A percentile compares a stretch with the other conserved stretches of the same genome.
phyloP scores from a whole-genome alignment of 2,797 vertebrate genomes.

The Muscicapa comitata region DNA sequence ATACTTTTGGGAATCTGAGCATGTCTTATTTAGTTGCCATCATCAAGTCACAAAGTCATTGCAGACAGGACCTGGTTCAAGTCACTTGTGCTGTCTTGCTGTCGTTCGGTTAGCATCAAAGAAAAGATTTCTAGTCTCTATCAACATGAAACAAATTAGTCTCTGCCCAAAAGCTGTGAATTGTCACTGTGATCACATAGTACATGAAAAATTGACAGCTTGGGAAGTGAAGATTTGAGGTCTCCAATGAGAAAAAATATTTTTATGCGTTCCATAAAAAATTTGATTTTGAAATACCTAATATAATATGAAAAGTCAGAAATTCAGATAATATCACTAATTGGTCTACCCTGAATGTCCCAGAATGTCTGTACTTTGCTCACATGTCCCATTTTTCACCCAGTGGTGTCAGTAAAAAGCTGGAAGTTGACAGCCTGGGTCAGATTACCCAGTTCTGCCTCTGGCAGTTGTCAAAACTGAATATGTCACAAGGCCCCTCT shows the following conservation, averaged over 20 bases:
- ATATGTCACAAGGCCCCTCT: background rate
- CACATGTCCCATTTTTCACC: background rate
- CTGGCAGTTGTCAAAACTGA: constrained; percentile 19
- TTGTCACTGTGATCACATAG: background rate
- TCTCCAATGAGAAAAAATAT: background rate
- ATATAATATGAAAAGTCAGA: background rate
- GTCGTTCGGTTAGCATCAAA: background rate
- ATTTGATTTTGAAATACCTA: background rate
- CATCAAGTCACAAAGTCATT: background rate
- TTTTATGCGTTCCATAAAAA: background rate
- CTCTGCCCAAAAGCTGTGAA: background rate
- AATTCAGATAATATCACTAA: background rate
- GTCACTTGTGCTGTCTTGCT: background rate
- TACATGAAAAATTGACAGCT: background rate
- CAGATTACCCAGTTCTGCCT: constrained; percentile 6
- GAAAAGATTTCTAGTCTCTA: background rate
- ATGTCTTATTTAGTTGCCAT: background rate
- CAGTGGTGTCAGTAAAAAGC: background rate
- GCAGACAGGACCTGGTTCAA: background rate
- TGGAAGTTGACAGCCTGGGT: background rate
- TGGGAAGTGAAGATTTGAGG: background rate
- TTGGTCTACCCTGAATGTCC: background rate
- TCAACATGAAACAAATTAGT: background rate
- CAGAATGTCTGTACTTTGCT: background rate
- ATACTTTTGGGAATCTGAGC: background rate